Conservation (phyloP, 2,113 vertebrate species). For the Elephantulus edwardii region DNA sequence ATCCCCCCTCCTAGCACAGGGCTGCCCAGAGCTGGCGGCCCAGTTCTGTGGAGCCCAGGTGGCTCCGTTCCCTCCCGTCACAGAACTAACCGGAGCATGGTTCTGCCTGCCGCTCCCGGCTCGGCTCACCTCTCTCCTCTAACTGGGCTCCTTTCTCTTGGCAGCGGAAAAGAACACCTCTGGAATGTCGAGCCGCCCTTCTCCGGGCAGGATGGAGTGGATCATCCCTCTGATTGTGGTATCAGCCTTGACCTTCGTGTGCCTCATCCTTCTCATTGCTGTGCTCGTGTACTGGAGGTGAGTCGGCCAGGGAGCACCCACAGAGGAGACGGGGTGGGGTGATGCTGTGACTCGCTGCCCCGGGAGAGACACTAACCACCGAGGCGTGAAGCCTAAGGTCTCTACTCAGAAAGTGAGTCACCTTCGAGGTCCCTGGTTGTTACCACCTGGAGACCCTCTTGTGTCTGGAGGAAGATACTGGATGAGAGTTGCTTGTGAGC, state of each 20-base stretch:
- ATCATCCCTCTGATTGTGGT: slow-evolving; percentile 97
- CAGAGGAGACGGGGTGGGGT: neutral
- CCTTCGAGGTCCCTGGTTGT: too few relatives aligned
- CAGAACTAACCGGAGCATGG: neutral
- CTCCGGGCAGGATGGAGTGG: slow-evolving; percentile 95
- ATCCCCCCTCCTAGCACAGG: neutral
- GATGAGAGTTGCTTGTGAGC: neutral
- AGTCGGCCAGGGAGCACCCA: slow-evolving; percentile 59
- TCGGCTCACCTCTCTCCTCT: neutral
- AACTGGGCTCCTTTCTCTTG: slow-evolving; percentile 56
- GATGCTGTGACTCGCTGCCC: neutral
- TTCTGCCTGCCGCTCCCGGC: fast-evolving
- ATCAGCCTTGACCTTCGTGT: slow-evolving; percentile 96
- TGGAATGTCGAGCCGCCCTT: slow-evolving; percentile 88
- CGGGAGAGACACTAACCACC: neutral
- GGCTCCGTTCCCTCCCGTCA: neutral
- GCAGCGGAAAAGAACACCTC: slow-evolving; percentile 88
- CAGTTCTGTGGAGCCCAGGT: neutral
- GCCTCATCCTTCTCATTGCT: slow-evolving; percentile 95
- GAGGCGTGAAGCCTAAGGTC: neutral
- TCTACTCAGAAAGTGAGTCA: too few relatives aligned
- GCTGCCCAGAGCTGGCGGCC: neutral
- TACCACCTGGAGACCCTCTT: neutral
- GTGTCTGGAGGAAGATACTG: neutral
- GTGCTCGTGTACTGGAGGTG: slow-evolving; percentile 99